Percentiles rank a stretch among this genome's conserved stretches.
phyloP scores from a whole-genome alignment of 1,140 invertebrate genomes.

The Eulimnadia texana region DNA sequence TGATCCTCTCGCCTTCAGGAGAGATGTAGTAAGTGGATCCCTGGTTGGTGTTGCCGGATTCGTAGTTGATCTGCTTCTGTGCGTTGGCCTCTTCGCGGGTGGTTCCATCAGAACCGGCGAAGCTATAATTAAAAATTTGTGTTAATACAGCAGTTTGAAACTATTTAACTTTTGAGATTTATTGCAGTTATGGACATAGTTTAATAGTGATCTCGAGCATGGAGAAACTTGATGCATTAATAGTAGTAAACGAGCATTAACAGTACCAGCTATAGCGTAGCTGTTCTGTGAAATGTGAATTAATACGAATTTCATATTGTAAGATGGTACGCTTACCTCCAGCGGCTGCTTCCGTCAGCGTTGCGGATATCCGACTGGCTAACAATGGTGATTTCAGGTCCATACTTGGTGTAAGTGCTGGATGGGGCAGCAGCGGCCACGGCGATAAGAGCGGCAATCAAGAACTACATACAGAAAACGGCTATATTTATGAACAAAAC shows the following conservation, averaged over 20 bases:
- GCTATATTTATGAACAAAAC: too few species aligned
- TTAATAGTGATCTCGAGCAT: too few species aligned
- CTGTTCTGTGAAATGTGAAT: too few species aligned
- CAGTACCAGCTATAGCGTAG: too few species aligned
- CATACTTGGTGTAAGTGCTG: slow-evolving; percentile 1
- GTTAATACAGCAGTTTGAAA: neutral
- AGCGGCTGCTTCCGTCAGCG: neutral
- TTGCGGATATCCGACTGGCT: slow-evolving; percentile 11
- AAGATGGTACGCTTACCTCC: neutral
- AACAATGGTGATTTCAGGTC: slow-evolving; percentile 9
- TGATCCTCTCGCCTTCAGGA: slow-evolving; percentile 19
- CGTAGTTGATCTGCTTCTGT: slow-evolving; percentile 37
- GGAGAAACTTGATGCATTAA: neutral
- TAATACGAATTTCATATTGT: too few species aligned
- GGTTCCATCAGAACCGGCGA: slow-evolving; percentile 49
- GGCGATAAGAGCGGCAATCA: slow-evolving; percentile 15
- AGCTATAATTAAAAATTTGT: slow-evolving; percentile 28
- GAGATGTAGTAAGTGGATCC: slow-evolving; percentile 21
- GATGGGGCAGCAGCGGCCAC: slow-evolving; percentile 12
- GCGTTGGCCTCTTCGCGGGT: slow-evolving; percentile 56
- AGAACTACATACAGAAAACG: too few species aligned
- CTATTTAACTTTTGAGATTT: neutral
- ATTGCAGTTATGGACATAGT: neutral
- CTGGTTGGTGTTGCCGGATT: slow-evolving; percentile 25
- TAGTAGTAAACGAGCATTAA: too few species aligned